Percentiles rank a stretch among this genome's conserved stretches.
These are phyloP conservation scores for Calliopum simillimum DNA, from an alignment of 2,888 invertebrate species.

Conservation along the genomic window DNA sequence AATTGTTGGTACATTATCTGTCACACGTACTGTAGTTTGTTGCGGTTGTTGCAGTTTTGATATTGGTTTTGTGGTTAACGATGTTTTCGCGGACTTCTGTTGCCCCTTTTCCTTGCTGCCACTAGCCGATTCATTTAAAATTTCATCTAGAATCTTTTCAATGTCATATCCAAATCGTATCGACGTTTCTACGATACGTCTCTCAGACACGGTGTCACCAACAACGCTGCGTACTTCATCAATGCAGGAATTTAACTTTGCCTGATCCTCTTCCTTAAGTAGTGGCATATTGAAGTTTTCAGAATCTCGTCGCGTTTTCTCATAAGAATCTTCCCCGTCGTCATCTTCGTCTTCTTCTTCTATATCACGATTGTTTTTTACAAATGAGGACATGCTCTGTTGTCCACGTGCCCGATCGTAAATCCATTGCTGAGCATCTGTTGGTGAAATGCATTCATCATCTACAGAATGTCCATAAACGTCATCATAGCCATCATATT, in stretches of 20 bases:
- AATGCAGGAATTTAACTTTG: conserved; percentile 83
- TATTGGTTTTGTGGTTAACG: conserved; percentile 46
- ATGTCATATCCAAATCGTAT: conserved; percentile 79
- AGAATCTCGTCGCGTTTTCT: conserved; percentile 63
- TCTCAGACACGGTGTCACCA: conserved; percentile 81
- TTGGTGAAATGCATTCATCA: conserved; percentile 92
- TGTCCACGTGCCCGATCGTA: conserved; percentile 83
- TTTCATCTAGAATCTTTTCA: conserved; percentile 78
- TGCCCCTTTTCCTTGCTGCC: conserved; percentile 48
- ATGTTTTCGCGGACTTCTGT: conserved; percentile 53
- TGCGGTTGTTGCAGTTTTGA: conserved; percentile 21
- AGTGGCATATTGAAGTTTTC: conserved; percentile 69
- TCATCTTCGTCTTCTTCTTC: conserved; percentile 79
- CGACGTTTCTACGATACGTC: conserved; percentile 78
- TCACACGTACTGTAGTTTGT: conserved; percentile 28
- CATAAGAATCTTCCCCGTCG: conserved; percentile 68
- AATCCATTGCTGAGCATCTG: conserved; percentile 85
- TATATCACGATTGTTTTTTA: conserved; percentile 76
- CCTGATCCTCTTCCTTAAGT: conserved; percentile 77
- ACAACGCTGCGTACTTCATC: conserved; percentile 84
- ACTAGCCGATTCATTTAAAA: conserved; percentile 70
- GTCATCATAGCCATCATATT: conserved; percentile 82
- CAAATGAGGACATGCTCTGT: conserved; percentile 80
- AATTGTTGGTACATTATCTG: conserved; percentile 11
- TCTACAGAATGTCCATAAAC: conserved; percentile 95